Percentiles rank a stretch among this genome's conserved stretches.
phyloP scores from a whole-genome alignment of 1,140 invertebrate genomes.

The Drosophila suzukii region DNA sequence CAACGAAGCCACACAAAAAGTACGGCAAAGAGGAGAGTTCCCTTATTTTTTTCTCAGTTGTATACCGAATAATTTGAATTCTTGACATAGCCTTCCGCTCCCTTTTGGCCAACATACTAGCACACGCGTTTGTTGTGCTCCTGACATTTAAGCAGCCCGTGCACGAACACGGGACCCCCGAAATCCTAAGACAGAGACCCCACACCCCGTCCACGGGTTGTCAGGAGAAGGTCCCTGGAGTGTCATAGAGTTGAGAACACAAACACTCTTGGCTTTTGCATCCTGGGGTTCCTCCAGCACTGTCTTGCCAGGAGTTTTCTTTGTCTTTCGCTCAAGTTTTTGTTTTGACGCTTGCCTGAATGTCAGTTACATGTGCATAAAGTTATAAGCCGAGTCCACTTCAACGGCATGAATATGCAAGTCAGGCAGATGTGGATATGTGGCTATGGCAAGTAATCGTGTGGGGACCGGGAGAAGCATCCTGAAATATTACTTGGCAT shows the following conservation, averaged over 20 bases:
- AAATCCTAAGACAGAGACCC: conserved; percentile 22
- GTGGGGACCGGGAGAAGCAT: not conserved
- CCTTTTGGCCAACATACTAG: not conserved
- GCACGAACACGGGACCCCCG: conserved; percentile 40
- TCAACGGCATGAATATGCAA: conserved; percentile 47
- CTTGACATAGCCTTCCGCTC: conserved; percentile 47
- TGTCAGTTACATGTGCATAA: conserved; percentile 71
- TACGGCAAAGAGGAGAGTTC: conserved; percentile 32
- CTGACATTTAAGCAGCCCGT: conserved; percentile 55
- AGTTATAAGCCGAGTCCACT: conserved; percentile 61
- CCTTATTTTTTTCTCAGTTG: conserved; percentile 7
- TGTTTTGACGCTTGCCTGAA: conserved; percentile 63
- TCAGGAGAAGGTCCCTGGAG: conserved; percentile 37
- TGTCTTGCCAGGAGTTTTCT: conserved; percentile 30
- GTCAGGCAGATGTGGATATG: conserved; percentile 18
- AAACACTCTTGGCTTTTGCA: conserved; percentile 46
- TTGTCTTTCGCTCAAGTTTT: conserved; percentile 51
- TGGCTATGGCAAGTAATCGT: conserved; percentile 11
- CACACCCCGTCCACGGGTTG: conserved; percentile 22
- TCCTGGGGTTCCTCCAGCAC: conserved; percentile 33
- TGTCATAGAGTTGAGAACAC: conserved; percentile 42
- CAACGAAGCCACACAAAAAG: conserved; percentile 22
- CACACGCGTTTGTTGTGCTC: conserved; percentile 31
- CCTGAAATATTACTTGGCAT: conserved; percentile 27
- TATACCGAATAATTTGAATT: conserved; percentile 72